Conservation (phyloP, 1,140 invertebrate species). For the Drosophila nasuta region DNA sequence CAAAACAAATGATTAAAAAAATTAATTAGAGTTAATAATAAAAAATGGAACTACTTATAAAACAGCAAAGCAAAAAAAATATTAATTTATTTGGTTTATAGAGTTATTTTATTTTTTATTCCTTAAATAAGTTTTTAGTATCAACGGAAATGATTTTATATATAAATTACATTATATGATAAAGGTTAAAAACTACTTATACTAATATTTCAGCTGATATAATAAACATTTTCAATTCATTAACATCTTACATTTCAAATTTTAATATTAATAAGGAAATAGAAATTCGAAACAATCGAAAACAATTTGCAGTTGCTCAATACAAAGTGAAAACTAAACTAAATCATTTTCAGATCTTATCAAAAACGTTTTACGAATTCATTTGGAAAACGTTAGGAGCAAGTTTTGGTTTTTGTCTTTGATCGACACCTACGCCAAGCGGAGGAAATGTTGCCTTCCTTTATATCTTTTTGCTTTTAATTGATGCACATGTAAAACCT, state of each 20-base stretch:
- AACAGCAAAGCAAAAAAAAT: too few relatives aligned
- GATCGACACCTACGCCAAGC: slow-evolving; percentile 26
- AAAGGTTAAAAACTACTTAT: too few relatives aligned
- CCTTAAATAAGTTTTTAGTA: too few relatives aligned
- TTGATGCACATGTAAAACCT: slow-evolving; percentile 66
- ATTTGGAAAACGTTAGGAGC: slow-evolving; percentile 1
- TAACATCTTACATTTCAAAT: neutral
- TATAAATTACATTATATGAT: too few relatives aligned
- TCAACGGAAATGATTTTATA: too few relatives aligned
- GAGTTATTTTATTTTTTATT: too few relatives aligned
- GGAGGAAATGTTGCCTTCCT: slow-evolving; percentile 7
- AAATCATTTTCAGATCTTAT: neutral
- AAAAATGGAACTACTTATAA: too few relatives aligned
- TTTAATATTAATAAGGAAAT: neutral
- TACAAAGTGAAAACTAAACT: slow-evolving; percentile 1
- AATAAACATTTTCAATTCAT: too few relatives aligned
- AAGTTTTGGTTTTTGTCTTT: slow-evolving; percentile 2
- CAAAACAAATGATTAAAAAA: too few relatives aligned
- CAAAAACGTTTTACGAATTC: slow-evolving; percentile 1
- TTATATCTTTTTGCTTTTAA: slow-evolving; percentile 53
- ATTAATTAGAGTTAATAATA: too few relatives aligned
- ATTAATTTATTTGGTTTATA: too few relatives aligned
- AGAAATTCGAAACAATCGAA: neutral
- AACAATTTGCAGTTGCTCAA: neutral
- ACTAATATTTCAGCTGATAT: too few relatives aligned